Evolutionary conservation across 1,140 invertebrate species (phyloP), one percentile per base, ranked within the genome.

Genomic region (Bombus turneri): DNA sequence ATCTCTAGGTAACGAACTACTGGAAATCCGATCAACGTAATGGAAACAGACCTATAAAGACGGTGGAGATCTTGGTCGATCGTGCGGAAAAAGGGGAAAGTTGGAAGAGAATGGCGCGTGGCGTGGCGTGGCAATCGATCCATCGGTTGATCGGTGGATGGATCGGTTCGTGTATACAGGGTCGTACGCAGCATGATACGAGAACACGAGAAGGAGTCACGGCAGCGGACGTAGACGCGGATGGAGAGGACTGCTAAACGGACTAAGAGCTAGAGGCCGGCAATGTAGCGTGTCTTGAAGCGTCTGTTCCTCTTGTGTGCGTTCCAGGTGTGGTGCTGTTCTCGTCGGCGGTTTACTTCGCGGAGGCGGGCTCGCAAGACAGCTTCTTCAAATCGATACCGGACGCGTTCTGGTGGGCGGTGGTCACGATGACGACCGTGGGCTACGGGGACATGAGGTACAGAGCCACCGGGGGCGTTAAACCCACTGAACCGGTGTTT

Each of bases 381-480:
- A 99, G 99, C 93, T 98, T 99, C 97, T 99, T 99, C 97, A 99
- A 99, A 97, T 99, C 98, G 96, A 99, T 99, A 96, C 98, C 98
- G 94, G 98, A 98, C 96, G 98, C 98, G 95, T 99, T 99, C 97
- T 99, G 99, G 99, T 99, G 99, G 98, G 98, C 98, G 95, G 98
- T 99, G 95, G 99, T 99, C 95, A 99, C 99, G 95, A 99, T 99
- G 99, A 98, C 98, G 92, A 99, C 98, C 90, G 98, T 99, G 90
- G 98, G 99, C 94, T 99, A 99, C 96, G 99, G 99, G 95, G 99
- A 99, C 96, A 99, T 99, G 98, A 98, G 97, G 97, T 98, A 97
- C 96, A 96, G 88, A 89, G 83, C 81, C 86, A 91, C 87, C 91
- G 91, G 92, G 89, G 92, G 89, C 92, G 92, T 95, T 96, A 92